A percentile compares a stretch with the other conserved stretches of the same genome.
These are phyloP conservation scores for Mactra quadrangularis DNA, from an alignment of 1,140 invertebrate genomes.

Conservation along the genomic window DNA sequence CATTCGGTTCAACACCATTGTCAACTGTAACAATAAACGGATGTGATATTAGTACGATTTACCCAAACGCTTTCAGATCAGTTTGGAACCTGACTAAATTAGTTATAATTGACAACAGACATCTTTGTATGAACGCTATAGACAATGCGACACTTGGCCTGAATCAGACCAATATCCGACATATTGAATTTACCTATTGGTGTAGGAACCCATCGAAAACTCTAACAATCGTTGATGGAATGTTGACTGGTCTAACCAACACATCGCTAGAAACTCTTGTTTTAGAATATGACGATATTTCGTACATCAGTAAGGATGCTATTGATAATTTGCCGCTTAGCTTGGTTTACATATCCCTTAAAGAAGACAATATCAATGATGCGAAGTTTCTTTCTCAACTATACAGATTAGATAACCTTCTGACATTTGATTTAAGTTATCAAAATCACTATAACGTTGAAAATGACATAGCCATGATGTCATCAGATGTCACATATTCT, in stretches of 20 bases:
- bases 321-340: slow-evolving; percentile 1
- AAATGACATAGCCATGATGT: not conserved
- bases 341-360: not conserved
- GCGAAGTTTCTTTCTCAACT: not conserved
- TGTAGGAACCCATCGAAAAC: not conserved
- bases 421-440: slow-evolving; percentile 7
- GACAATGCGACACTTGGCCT: slow-evolving; percentile 28
- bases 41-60: not conserved
- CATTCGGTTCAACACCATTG: slow-evolving; percentile 1
- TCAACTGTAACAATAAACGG: not conserved
- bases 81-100: slow-evolving; percentile 14
- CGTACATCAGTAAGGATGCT: not conserved
- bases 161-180: slow-evolving; percentile 31
- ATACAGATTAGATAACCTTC: not conserved
- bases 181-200: slow-evolving; percentile 7
- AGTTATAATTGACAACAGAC: not conserved
- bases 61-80: not conserved
- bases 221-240: not conserved
- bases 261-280: slow-evolving; percentile 3
- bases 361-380: not conserved
- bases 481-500: not conserved
- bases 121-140: slow-evolving; percentile 8
- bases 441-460: not conserved
- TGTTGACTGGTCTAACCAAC: slow-evolving; percentile 11
- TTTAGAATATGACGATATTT: not conserved